Conservation (phyloP, 2,113 vertebrate genomes). For the Rallus limicola region DNA sequence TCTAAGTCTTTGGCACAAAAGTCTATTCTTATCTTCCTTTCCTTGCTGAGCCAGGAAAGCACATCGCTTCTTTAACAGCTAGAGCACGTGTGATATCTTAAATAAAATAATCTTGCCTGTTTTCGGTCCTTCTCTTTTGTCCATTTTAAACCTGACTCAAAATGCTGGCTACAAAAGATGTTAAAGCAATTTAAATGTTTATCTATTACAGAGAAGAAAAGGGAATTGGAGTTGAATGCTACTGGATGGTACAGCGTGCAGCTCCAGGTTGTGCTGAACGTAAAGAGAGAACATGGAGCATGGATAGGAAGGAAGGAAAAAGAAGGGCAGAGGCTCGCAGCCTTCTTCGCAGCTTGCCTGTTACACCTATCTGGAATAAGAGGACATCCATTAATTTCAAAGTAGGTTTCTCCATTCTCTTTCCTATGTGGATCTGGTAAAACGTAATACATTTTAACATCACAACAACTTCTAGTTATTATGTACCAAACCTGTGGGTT, state of each 20-base stretch:
- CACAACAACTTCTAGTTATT: background rate
- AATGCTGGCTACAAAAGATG: background rate
- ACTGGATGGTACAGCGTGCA: fast-evolving
- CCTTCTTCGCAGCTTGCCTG: background rate
- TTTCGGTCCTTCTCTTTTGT: background rate
- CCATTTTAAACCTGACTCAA: background rate
- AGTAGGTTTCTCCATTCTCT: background rate
- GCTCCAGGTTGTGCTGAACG: background rate
- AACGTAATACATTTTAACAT: background rate
- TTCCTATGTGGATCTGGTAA: background rate
- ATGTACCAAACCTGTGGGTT: no score
- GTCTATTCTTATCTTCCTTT: background rate
- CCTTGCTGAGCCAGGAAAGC: background rate
- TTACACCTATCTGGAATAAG: background rate
- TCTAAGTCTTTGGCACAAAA: background rate
- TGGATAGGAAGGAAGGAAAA: background rate
- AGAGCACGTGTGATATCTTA: background rate
- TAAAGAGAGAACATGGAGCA: background rate
- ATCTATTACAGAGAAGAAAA: background rate
- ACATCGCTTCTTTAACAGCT: background rate
- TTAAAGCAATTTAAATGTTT: background rate
- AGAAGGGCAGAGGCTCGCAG: background rate
- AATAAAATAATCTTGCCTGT: background rate
- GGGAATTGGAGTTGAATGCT: background rate
- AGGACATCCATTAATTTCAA: background rate